Evolutionary conservation across 2,113 vertebrate species (phyloP), one percentile per base, ranked within the genome.

Genomic region (Ceyx melanurus): DNA sequence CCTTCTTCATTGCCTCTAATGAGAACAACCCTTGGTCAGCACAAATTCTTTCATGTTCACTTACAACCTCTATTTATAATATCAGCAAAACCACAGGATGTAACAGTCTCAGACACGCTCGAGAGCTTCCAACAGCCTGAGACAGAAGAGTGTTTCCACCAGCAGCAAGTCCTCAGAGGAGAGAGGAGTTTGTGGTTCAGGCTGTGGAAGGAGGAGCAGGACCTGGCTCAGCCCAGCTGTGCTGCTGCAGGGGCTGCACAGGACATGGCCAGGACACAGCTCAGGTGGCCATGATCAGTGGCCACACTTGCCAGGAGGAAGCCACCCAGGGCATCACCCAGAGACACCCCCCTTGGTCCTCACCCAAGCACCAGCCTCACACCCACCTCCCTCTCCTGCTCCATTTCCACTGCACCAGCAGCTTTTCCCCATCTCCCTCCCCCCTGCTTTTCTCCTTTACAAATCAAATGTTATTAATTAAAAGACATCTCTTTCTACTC

Each of bases 201-300:
- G 11, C 42, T 35, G 60, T 0, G 11, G 71, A 33, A 1, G 3
- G 60, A 54, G 35, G 65, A 81, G 65, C 37, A 14, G 46, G 42
- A 33, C 17, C 42, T 2, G 5, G 71, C 71, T 23, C n/a, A 43
- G 81, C 35, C 53, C 54, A 17, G 74, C 79, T 5, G 13, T 15
- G 54, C 79, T 3, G 0, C 2, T 4, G 0, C 1, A 7, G 6
- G 10, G 28, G 35, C 17, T 21, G 13, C 88, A 18, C 2, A 6
- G 25, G 16, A 9, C 62, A 29, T 9, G 29, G 4, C 3, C 5
- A 43, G 60, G 54, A 42, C 2, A 1, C 3, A 1, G 42, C n/a
- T 33, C 53, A 3, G 25, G 22, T 6, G 46, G 1, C 66, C 5
- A 3, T 0, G 0, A 60, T 13, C 31, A 20, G n/a, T 5, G 20